Conservation (phyloP, 2,888 invertebrate genomes). For the Hyles lineata region DNA sequence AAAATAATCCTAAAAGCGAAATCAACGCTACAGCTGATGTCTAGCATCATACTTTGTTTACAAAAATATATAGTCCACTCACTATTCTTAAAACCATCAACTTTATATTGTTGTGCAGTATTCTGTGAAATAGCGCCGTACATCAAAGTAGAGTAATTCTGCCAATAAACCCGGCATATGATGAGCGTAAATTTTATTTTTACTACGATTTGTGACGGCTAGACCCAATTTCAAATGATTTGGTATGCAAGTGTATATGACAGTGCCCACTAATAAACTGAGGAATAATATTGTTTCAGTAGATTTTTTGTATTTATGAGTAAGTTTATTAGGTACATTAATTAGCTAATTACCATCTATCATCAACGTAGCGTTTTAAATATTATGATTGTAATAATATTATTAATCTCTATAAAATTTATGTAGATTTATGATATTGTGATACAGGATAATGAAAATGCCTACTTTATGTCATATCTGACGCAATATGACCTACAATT, state of each 20-base stretch:
- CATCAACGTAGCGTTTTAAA: background rate
- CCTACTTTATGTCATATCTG: background rate
- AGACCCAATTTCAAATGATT: conserved; percentile 5
- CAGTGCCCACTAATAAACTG: background rate
- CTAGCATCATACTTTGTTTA: background rate
- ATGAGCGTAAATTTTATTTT: conserved; percentile 39
- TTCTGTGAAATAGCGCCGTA: conserved; percentile 39
- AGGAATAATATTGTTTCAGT: background rate
- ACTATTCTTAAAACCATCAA: conserved; percentile 18
- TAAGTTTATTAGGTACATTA: background rate
- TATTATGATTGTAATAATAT: background rate
- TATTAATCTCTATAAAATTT: background rate
- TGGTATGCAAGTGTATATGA: background rate
- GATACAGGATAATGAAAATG: conserved; percentile 3
- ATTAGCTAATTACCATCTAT: background rate
- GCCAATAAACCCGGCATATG: conserved; percentile 34
- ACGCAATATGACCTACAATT: conserved; percentile 15
- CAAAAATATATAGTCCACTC: conserved; percentile 20
- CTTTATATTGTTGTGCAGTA: conserved; percentile 19
- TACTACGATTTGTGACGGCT: conserved; percentile 35
- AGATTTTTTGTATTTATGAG: background rate
- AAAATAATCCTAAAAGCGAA: background rate
- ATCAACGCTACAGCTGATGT: background rate
- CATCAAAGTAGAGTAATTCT: conserved; percentile 42
- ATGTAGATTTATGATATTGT: background rate